Percentiles rank a stretch among this genome's conserved stretches.
These are phyloP conservation scores for Eristalinus aeneus DNA, from an alignment of 2,888 invertebrate genomes.

Conservation along the genomic window DNA sequence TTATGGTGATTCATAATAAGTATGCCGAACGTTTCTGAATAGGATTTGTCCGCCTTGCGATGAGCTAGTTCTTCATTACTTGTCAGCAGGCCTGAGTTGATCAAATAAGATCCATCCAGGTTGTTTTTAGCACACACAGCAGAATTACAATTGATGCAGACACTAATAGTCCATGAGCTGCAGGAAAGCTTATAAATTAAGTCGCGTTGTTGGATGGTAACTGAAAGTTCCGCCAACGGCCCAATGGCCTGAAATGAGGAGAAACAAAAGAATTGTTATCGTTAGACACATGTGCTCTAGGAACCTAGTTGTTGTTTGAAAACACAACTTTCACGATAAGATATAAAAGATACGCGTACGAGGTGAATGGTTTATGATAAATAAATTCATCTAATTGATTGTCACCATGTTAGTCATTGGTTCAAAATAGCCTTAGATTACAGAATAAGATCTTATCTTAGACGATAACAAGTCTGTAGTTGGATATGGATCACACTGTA, in stretches of 20 bases:
- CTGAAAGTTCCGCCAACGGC: constrained; percentile 76
- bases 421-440: constrained; percentile 20
- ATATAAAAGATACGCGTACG: not conserved
- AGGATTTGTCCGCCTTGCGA: constrained; percentile 84
- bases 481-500: not conserved
- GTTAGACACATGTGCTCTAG: not conserved
- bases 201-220: constrained; percentile 76
- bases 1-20: constrained; percentile 81
- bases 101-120: constrained; percentile 72
- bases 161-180: constrained; percentile 76
- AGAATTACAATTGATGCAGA: constrained; percentile 79
- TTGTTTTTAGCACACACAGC: constrained; percentile 76
- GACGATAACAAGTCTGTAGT: constrained; percentile 16
- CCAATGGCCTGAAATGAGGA: constrained; percentile 75
- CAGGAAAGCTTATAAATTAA: constrained; percentile 75
- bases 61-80: constrained; percentile 83
- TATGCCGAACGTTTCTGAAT: constrained; percentile 87
- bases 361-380: not conserved
- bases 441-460: constrained; percentile 6
- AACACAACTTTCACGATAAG: constrained; percentile 31
- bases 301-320: constrained; percentile 1
- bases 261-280: constrained; percentile 1
- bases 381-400: constrained; percentile 14
- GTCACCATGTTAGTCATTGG: constrained; percentile 16
- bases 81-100: constrained; percentile 78